Evolutionary conservation across 2,797 vertebrate genomes (phyloP), one percentile per base, ranked within the genome.

Genomic region (Myotis myotis): DNA sequence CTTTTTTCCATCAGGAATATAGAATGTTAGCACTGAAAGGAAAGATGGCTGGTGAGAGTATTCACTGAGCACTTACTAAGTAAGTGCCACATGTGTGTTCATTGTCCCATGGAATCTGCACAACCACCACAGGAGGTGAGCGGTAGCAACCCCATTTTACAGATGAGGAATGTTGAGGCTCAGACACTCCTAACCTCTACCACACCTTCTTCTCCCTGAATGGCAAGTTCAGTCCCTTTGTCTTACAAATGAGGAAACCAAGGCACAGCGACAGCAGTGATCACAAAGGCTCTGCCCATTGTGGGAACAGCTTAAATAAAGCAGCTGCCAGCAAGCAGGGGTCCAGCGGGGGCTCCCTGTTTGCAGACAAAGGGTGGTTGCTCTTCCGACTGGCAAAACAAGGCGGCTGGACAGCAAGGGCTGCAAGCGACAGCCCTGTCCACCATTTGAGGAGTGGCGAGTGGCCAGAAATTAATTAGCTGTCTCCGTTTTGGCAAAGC

Each of bases 381-480:
- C 89, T 82, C 86, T 95, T 84, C 78, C 0, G 1, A 74, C 33
- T 55, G 60, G 89, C 78, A 78, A 90, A 96, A 92, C 85, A 80
- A 87, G 79, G 88, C 13, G 0, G 33, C 76, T 20, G 19, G 83
- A 70, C 91, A 80, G 55, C 23, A 1, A 66, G 84, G 82, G 36
- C 36, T 7, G 25, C 51, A 20, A 85, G 80, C 89, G 80, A 16
- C 2, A 3, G 87, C 87, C 75, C 97, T 87, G 64, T 94, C 97
- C 91, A 71, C 89, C 84, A 30, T 74, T 89, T 91, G 91, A 9
- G 51, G 49, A 60, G 28, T 85, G 95, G 94, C 57, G 1, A 49
- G 60, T 74, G 28, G 95, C 97, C 94, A 96, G 94, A 96, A 92
- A 95, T 93, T 95, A 96, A 97, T 96, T 92, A 96, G 89, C 93